These are phyloP conservation scores for Microplitis manilae DNA, from an alignment of 2,888 invertebrate species.

Conservation along the genomic window DNA sequence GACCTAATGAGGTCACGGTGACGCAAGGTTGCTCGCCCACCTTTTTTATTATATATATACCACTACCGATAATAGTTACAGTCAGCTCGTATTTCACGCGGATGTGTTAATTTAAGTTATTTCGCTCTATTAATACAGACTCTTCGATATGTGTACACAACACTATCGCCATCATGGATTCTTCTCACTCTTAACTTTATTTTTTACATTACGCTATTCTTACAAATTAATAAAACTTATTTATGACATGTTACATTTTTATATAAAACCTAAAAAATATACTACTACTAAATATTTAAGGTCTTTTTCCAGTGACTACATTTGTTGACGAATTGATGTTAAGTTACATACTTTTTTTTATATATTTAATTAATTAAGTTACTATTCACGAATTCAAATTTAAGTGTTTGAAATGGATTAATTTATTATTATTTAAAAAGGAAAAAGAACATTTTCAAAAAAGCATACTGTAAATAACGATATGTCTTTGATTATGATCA, in stretches of 20 bases:
- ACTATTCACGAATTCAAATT: too few species aligned
- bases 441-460: too few species aligned
- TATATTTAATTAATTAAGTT: too few species aligned
- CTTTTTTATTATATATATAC: conserved; percentile 34
- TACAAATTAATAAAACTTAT: not conserved
- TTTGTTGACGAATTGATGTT: too few species aligned
- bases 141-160: conserved; percentile 27
- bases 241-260: not conserved
- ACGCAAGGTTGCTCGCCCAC: conserved; percentile 51
- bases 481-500: too few species aligned
- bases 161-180: conserved; percentile 8
- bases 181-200: not conserved
- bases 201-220: not conserved
- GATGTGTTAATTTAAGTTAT: conserved; percentile 57
- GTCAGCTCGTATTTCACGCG: conserved; percentile 55
- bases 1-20: conserved; percentile 53
- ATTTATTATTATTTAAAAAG: too few species aligned
- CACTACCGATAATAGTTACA: conserved; percentile 10
- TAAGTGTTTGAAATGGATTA: too few species aligned
- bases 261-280: too few species aligned
- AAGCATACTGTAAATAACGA: too few species aligned
- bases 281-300: too few species aligned
- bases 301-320: too few species aligned
- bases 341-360: too few species aligned
- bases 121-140: conserved; percentile 57